These are phyloP conservation scores for Myrmecophaga tridactyla DNA, from an alignment of 2,113 vertebrate genomes.

Conservation along the genomic window DNA sequence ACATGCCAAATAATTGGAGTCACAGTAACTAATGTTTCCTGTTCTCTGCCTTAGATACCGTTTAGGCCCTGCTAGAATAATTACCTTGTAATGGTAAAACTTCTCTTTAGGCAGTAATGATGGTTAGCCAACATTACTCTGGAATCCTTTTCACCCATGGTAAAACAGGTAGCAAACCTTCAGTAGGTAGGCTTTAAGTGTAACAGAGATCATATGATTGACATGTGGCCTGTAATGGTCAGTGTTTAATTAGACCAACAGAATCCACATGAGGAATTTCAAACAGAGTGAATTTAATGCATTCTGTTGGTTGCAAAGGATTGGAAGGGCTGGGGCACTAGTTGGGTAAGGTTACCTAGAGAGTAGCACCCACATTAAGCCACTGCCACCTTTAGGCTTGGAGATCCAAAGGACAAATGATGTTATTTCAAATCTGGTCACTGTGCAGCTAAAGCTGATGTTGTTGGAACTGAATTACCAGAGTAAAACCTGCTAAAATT, in stretches of 20 bases:
- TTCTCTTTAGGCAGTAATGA: conserved; percentile 1
- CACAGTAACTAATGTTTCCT: neutral
- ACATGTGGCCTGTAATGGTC: conserved; percentile 36
- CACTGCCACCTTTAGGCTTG: neutral
- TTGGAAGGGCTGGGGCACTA: neutral
- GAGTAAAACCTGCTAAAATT: neutral
- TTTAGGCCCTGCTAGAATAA: neutral
- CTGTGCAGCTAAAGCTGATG: neutral
- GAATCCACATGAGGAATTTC: conserved; percentile 44
- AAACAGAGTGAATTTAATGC: conserved; percentile 29
- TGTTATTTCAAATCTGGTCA: neutral
- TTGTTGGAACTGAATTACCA: neutral
- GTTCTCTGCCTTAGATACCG: neutral
- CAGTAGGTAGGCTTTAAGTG: conserved; percentile 31
- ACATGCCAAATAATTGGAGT: neutral
- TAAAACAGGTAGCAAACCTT: conserved; percentile 12
- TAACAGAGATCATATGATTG: conserved; percentile 28
- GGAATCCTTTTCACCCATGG: neutral
- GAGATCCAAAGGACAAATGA: neutral
- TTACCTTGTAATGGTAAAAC: neutral
- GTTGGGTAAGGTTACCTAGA: neutral
- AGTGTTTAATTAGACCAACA: conserved; percentile 47
- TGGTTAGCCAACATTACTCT: neutral
- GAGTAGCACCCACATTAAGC: neutral
- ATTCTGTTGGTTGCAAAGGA: neutral